Conservation (phyloP, 2,888 invertebrate genomes). For the Entomobrya multifasciata region DNA sequence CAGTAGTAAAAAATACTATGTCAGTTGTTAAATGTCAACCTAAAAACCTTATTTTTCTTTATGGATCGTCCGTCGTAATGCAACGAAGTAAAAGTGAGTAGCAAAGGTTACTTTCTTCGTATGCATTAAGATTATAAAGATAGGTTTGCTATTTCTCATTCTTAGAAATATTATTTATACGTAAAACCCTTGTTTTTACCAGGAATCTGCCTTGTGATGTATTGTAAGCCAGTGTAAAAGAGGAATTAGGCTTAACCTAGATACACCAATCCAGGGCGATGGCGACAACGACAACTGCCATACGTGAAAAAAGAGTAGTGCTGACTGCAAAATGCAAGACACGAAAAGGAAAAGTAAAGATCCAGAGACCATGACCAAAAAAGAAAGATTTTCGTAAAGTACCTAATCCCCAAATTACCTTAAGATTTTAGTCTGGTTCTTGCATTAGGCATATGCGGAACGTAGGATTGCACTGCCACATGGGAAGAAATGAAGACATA, state of each 20-base stretch:
- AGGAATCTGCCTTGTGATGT: not conserved
- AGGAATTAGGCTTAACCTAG: slow-evolving; percentile 10
- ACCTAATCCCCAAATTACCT: slow-evolving; percentile 54
- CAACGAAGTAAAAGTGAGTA: slow-evolving; percentile 10
- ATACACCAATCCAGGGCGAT: not conserved
- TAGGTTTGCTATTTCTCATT: not conserved
- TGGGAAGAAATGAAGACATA: slow-evolving; percentile 15
- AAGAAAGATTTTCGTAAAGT: slow-evolving; percentile 1
- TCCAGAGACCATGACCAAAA: too few relatives aligned
- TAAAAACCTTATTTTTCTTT: slow-evolving; percentile 51
- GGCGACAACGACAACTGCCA: not conserved
- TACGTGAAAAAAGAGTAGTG: not conserved
- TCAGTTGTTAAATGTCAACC: slow-evolving; percentile 63
- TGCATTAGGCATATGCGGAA: not conserved
- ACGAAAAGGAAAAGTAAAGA: slow-evolving; percentile 1
- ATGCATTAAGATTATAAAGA: slow-evolving; percentile 14
- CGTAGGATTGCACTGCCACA: not conserved
- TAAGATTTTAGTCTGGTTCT: not conserved
- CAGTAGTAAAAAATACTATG: not conserved
- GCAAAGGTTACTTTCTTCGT: not conserved
- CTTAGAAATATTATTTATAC: not conserved
- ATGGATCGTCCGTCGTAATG: slow-evolving; percentile 16
- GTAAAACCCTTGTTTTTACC: not conserved
- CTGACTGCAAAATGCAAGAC: too few relatives aligned
- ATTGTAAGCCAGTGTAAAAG: not conserved